These are phyloP conservation scores for Magallana gigas DNA, from an alignment of 1,140 invertebrate genomes.

Conservation along the genomic window DNA sequence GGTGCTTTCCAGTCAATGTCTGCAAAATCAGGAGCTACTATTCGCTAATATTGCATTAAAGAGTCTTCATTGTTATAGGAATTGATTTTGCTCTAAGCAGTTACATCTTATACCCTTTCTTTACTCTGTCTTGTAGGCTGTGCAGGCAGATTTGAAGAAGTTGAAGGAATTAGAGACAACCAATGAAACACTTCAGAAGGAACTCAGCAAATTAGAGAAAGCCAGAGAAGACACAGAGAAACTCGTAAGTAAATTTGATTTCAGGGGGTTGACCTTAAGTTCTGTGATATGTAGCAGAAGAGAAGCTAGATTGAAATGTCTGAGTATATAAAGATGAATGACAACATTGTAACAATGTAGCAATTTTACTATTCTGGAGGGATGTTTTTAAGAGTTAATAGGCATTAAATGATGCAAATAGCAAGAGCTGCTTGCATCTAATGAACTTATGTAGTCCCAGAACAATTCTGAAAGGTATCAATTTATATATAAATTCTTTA, in stretches of 20 bases:
- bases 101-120: constrained; percentile 14
- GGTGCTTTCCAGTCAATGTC: not conserved
- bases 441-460: too few relatives aligned
- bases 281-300: too few relatives aligned
- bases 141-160: constrained; percentile 58
- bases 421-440: too few relatives aligned
- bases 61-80: not conserved
- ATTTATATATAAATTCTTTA: too few relatives aligned
- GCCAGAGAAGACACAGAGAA: constrained; percentile 71
- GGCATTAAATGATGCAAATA: too few relatives aligned
- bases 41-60: constrained; percentile 21
- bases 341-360: too few relatives aligned
- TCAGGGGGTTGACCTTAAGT: not conserved
- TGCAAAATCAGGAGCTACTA: not conserved
- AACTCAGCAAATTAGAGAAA: constrained; percentile 74
- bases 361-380: too few relatives aligned
- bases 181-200: constrained; percentile 74
- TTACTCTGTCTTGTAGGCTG: constrained; percentile 40
- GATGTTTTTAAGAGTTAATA: too few relatives aligned
- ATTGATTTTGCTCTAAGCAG: not conserved
- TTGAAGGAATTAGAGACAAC: constrained; percentile 73
- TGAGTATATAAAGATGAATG: too few relatives aligned
- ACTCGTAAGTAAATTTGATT: constrained; percentile 60
- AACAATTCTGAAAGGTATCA: too few relatives aligned
- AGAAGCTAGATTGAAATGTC: too few relatives aligned